A percentile compares a stretch with the other conserved stretches of the same genome.
phyloP scores from a whole-genome alignment of 2,797 vertebrate species.

The Muscicapa comitata region DNA sequence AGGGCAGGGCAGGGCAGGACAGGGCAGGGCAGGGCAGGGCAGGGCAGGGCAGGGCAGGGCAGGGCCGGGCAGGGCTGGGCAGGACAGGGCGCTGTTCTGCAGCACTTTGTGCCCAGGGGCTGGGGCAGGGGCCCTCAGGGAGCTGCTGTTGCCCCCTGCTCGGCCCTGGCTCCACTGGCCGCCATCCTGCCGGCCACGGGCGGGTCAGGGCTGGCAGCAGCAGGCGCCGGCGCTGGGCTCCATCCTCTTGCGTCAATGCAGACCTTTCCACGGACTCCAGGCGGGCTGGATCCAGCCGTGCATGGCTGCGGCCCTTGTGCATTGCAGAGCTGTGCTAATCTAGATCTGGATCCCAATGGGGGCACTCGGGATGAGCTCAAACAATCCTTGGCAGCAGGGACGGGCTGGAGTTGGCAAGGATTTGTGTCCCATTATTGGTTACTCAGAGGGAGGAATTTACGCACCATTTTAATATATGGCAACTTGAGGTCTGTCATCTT shows the following conservation, averaged over 20 bases:
- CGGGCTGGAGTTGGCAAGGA: conserved; percentile 40
- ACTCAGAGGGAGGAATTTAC: conserved; percentile 29
- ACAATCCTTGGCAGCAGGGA: conserved; percentile 61
- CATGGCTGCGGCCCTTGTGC: conserved; percentile 30
- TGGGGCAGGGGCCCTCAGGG: background rate
- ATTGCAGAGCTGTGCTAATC: conserved; percentile 36
- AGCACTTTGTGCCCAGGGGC: too few relatives aligned
- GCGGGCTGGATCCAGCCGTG: conserved; percentile 26
- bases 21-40: too few relatives aligned
- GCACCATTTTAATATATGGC: conserved; percentile 49
- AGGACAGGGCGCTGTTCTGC: too few relatives aligned
- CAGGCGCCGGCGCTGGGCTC: background rate
- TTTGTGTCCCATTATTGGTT: conserved; percentile 49
- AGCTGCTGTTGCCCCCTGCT: background rate
- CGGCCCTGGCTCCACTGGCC: background rate
- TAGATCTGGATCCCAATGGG: conserved; percentile 60
- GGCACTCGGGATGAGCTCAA: conserved; percentile 30
- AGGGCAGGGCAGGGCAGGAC: too few relatives aligned
- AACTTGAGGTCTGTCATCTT: conserved; percentile 62
- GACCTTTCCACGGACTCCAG: conserved; percentile 52
- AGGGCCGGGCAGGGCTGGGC: too few relatives aligned
- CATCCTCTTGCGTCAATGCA: conserved; percentile 34
- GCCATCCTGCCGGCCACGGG: background rate
- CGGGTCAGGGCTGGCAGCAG: background rate
- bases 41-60: too few relatives aligned